Percentiles rank a stretch among this genome's conserved stretches.
Evolutionary conservation across 2,888 invertebrate species (phyloP).

Genomic region (Stenolophus ochropezus): DNA sequence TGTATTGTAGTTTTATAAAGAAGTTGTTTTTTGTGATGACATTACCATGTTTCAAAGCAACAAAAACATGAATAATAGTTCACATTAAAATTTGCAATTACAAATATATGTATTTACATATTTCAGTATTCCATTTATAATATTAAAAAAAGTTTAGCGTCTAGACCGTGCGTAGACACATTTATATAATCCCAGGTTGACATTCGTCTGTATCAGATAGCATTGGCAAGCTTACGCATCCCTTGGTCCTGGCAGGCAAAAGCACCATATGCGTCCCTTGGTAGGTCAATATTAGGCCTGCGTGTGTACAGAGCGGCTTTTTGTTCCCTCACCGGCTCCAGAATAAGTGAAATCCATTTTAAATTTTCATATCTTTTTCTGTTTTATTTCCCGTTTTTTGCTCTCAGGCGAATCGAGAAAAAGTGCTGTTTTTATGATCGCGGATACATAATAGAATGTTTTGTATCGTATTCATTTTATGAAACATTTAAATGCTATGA

Average conservation of each 20-base stretch:
- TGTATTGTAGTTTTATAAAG: too few species aligned
- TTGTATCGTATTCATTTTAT: conserved; percentile 24
- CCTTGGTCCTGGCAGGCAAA: conserved; percentile 6
- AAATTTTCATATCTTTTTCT: conserved; percentile 47
- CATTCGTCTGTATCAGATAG: conserved; percentile 17
- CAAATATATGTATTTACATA: too few species aligned
- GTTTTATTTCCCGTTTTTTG: conserved; percentile 43
- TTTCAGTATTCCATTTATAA: too few species aligned
- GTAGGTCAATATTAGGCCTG: conserved; percentile 43
- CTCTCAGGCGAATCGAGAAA: conserved; percentile 21
- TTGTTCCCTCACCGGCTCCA: conserved; percentile 20
- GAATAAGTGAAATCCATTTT: conserved; percentile 46
- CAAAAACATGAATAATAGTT: too few species aligned
- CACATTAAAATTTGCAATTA: too few species aligned
- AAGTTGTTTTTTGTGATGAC: too few species aligned
- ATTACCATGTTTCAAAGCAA: too few species aligned
- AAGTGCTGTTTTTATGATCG: conserved; percentile 16
- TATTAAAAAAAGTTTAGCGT: too few species aligned
- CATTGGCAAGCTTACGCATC: not conserved
- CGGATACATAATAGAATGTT: conserved; percentile 22
- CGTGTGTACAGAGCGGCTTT: conserved; percentile 34
- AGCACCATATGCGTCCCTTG: conserved; percentile 19
- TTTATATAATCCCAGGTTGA: not conserved
- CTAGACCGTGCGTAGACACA: too few species aligned
- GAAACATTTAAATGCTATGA: conserved; percentile 29